These are phyloP conservation scores for Campoplex capitator DNA, from an alignment of 2,888 invertebrate species.

Conservation along the genomic window DNA sequence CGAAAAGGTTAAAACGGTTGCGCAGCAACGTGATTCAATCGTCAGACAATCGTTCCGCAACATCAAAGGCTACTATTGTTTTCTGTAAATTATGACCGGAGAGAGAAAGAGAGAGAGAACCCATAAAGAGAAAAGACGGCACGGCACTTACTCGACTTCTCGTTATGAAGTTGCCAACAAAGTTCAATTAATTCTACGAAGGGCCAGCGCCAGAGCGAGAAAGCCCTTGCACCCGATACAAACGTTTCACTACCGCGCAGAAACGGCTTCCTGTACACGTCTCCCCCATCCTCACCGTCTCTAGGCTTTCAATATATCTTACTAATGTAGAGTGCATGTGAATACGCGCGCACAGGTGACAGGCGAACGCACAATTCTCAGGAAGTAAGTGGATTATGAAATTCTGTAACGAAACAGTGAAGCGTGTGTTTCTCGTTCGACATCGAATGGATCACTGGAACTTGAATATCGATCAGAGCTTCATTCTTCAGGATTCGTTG, in stretches of 20 bases:
- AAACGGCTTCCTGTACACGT: conserved; percentile 73
- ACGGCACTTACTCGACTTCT: conserved; percentile 83
- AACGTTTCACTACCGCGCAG: conserved; percentile 72
- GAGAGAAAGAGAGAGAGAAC: conserved; percentile 52
- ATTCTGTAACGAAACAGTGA: background rate
- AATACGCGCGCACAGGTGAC: background rate
- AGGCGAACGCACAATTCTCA: background rate
- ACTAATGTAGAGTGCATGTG: background rate
- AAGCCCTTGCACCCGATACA: conserved; percentile 25
- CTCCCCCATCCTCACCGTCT: background rate
- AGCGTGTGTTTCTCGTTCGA: no score
- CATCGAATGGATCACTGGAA: no score
- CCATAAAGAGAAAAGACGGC: conserved; percentile 12
- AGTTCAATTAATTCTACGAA: conserved; percentile 84
- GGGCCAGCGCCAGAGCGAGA: conserved; percentile 54
- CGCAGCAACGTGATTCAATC: conserved; percentile 53
- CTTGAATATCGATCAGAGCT: no score
- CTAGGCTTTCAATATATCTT: conserved; percentile 13
- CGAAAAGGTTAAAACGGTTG: conserved; percentile 30
- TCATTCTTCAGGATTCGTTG: background rate
- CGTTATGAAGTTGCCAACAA: conserved; percentile 84
- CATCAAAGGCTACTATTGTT: conserved; percentile 84
- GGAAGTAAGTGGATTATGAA: background rate
- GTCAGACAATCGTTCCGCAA: conserved; percentile 79
- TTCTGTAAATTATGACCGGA: conserved; percentile 83